Evolutionary conservation across 2,797 vertebrate genomes (phyloP).

Genomic region (Fringilla coelebs): DNA sequence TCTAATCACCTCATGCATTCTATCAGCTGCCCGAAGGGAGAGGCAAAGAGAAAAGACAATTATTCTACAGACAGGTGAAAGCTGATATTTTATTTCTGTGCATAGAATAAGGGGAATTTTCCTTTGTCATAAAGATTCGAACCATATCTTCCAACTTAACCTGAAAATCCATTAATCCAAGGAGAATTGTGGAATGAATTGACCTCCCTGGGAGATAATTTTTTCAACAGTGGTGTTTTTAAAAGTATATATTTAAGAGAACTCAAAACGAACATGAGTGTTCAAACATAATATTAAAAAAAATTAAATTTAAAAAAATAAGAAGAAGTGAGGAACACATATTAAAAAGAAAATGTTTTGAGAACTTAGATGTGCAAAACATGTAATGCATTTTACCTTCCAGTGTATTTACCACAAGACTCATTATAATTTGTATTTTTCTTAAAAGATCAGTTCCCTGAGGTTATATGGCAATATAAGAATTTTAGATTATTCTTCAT

Average conservation of each 20-base stretch:
- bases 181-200: background rate
- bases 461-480: background rate
- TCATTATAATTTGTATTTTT: background rate
- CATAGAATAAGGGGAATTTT: background rate
- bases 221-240: background rate
- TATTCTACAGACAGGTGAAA: background rate
- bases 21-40: background rate
- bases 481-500: background rate
- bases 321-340: background rate
- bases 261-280: background rate
- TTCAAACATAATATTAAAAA: background rate
- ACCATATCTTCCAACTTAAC: background rate
- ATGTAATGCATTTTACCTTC: background rate
- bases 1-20: background rate
- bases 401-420: background rate
- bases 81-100: background rate
- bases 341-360: background rate
- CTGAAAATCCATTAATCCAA: background rate
- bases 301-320: background rate
- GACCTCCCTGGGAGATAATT: background rate
- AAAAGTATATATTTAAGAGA: background rate
- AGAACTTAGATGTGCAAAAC: background rate
- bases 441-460: background rate
- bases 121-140: background rate
- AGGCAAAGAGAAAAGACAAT: background rate